Conservation (phyloP, 2,113 vertebrate species). For the Sylvilagus bachmani region DNA sequence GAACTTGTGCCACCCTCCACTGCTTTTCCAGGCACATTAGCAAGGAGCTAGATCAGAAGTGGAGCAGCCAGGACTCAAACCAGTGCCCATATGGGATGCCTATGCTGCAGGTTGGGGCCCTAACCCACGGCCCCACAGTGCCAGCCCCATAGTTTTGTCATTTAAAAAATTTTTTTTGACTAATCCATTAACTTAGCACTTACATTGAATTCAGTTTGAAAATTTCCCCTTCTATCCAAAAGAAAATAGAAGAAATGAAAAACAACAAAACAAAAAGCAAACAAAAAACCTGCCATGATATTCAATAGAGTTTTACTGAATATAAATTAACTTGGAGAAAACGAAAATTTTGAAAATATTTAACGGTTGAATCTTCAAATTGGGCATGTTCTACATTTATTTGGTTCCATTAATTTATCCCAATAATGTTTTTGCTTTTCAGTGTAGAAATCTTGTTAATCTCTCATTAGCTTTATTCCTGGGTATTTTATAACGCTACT, state of each 20-base stretch:
- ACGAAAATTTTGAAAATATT: not conserved
- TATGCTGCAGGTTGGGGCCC: too few species aligned
- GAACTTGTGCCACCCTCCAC: too few species aligned
- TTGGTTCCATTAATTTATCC: not conserved
- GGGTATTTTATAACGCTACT: not conserved
- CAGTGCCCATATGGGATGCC: not conserved
- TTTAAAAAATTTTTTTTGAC: not conserved
- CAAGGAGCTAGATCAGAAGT: too few species aligned
- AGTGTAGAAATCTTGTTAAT: not conserved
- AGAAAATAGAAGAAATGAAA: not conserved
- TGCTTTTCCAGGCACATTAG: too few species aligned
- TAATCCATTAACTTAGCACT: not conserved
- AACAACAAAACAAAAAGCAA: not conserved
- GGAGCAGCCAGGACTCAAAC: not conserved
- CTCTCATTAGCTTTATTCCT: not conserved
- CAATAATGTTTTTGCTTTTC: not conserved
- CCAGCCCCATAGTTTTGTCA: too few species aligned
- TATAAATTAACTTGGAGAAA: not conserved
- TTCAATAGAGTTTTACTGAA: not conserved
- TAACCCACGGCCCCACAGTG: too few species aligned
- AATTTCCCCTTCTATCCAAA: too few species aligned
- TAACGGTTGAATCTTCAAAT: not conserved
- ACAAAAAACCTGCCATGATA: not conserved
- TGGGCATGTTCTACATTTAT: not conserved
- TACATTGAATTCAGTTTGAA: conserved; percentile 3